Evolutionary conservation across 2,797 vertebrate genomes (phyloP).

Genomic region (Catamblyrhynchus diadema): DNA sequence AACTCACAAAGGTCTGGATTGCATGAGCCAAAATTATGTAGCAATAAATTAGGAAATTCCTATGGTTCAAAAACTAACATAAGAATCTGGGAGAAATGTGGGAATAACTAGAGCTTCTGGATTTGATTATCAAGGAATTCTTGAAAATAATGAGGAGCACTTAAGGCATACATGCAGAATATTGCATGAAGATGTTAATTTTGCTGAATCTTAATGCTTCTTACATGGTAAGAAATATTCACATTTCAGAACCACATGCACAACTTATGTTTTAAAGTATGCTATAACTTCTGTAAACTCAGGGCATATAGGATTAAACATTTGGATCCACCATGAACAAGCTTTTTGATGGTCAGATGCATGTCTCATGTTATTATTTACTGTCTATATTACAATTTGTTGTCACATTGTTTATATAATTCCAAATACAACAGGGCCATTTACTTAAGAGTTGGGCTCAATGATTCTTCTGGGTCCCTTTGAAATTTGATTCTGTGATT

Average conservation of each 20-base stretch:
- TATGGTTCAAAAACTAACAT: not conserved
- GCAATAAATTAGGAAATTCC: not conserved
- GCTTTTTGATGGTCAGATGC: not conserved
- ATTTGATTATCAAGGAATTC: not conserved
- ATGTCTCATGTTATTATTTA: not conserved
- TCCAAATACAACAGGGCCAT: not conserved
- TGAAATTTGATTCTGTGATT: not conserved
- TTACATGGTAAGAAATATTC: not conserved
- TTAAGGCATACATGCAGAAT: not conserved
- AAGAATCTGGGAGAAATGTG: not conserved
- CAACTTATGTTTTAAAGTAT: not conserved
- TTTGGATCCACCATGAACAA: not conserved
- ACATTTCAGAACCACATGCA: not conserved
- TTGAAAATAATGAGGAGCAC: not conserved
- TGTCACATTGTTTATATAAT: not conserved
- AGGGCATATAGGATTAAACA: not conserved
- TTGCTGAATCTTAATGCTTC: not conserved
- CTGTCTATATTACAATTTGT: not conserved
- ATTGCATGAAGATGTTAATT: not conserved
- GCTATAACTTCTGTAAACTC: not conserved
- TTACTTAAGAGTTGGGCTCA: not conserved
- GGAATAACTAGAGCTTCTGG: not conserved
- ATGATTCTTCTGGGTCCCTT: not conserved
- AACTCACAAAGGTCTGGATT: not conserved
- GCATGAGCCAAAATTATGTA: not conserved